Conservation (phyloP, 1,140 invertebrate species). For the Drosophila busckii region DNA sequence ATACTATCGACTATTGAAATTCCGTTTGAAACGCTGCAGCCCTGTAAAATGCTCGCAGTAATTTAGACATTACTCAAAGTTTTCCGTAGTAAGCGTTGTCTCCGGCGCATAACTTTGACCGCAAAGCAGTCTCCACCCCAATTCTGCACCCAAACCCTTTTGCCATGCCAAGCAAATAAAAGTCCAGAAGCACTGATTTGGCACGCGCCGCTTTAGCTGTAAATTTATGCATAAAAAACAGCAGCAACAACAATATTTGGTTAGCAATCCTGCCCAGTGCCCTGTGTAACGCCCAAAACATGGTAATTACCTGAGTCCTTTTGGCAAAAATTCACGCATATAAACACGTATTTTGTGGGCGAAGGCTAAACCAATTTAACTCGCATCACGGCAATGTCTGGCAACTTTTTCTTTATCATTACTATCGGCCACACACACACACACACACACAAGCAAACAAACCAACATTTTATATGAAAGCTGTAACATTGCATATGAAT, state of each 20-base stretch:
- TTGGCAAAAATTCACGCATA: slow-evolving; percentile 61
- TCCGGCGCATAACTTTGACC: slow-evolving; percentile 30
- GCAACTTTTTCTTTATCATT: slow-evolving; percentile 68
- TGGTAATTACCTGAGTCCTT: slow-evolving; percentile 74
- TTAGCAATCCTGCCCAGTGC: slow-evolving; percentile 1
- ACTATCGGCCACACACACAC: slow-evolving; percentile 28
- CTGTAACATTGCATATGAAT: slow-evolving; percentile 66
- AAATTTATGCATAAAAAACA: slow-evolving; percentile 66
- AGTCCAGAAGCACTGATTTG: slow-evolving; percentile 76
- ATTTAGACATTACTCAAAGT: slow-evolving; percentile 68
- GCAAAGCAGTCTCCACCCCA: too few relatives aligned
- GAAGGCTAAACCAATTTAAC: slow-evolving; percentile 23
- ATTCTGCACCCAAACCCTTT: slow-evolving; percentile 11
- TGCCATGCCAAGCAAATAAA: slow-evolving; percentile 48
- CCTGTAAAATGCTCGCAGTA: slow-evolving; percentile 17
- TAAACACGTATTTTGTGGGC: slow-evolving; percentile 60
- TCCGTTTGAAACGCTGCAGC: too few relatives aligned
- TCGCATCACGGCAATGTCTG: slow-evolving; percentile 50
- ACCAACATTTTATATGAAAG: neutral
- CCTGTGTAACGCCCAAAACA: slow-evolving; percentile 26
- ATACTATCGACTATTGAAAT: too few relatives aligned
- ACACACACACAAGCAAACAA: slow-evolving; percentile 1
- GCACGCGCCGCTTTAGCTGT: slow-evolving; percentile 57
- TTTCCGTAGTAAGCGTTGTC: slow-evolving; percentile 44
- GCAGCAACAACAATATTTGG: slow-evolving; percentile 1